Evolutionary conservation across 30 jellyfish, hydroid and myxozoan genomes (phyloP), one percentile per base, ranked within the genome.

Genomic region (Hydractinia echinata): DNA sequence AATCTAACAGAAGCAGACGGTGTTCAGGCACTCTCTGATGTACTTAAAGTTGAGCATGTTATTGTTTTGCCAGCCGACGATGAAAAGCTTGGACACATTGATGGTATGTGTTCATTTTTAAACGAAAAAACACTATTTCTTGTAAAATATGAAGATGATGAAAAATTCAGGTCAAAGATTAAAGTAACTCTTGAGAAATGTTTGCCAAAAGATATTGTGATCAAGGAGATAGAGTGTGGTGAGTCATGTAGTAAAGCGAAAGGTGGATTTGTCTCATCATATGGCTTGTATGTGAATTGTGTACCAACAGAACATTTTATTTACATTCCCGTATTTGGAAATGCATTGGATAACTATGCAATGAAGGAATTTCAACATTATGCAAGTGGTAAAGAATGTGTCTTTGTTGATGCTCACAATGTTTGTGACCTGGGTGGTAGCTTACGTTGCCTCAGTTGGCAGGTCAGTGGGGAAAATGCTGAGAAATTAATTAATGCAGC

Each of bases 381-480:
- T 71, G 39, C 60, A 50, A 52, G 68, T n/a, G 10, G 18, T 8
- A 71, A 71, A 71, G 51, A 48, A 71, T 30, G 55, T 30, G 60
- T 71, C 51, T 50, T 50, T 19, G n/a, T 71, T 8, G n/a, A 71
- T 19, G 81, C 51, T 8, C 18, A 5, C n/a, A 58, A 54, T 20
- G 68, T 71, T 13, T 71, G 81, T 19, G 55, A 71, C 51, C n/a
- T 71, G 51, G 81, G 81, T 19, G 81, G 81, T 14, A 19, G 60
- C 81, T 71, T 71, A 52, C 81, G 68, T 71, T 71, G 81, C 51
- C n/a, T 71, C 18, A n/a, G 55, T 14, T 71, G 68, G 81, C 60
- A 71, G 51, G 81, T 71, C 18, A 49, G 30, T 19, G 81, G 81
- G 10, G 66, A 71, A n/a, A 71, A 71, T 49, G 81, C 81, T 14